Evolutionary conservation across 2,888 invertebrate species (phyloP).

Genomic region (Osmoderma eremita): DNA sequence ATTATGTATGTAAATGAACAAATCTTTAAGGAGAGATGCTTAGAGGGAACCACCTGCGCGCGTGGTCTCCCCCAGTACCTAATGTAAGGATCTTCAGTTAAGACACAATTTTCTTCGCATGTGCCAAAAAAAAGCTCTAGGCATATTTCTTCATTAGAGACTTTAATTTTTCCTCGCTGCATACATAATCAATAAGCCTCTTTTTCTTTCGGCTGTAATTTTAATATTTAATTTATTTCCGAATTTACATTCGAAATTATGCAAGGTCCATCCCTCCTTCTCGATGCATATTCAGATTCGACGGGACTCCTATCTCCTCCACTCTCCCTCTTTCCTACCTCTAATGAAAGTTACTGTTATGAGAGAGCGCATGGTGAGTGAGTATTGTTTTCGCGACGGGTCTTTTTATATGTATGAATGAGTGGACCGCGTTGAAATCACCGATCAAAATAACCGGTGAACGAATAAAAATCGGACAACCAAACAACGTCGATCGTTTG

Average conservation of each 20-base stretch:
- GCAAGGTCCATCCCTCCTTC: slow-evolving; percentile 57
- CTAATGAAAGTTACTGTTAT: slow-evolving; percentile 44
- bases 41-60: slow-evolving; percentile 48
- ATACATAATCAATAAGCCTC: slow-evolving; percentile 66
- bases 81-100: slow-evolving; percentile 46
- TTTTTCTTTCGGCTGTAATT: slow-evolving; percentile 61
- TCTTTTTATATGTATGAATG: slow-evolving; percentile 9
- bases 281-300: slow-evolving; percentile 60
- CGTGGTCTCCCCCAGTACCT: slow-evolving; percentile 38
- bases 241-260: slow-evolving; percentile 66
- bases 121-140: slow-evolving; percentile 55
- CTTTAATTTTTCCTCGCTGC: slow-evolving; percentile 66
- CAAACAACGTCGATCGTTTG: slow-evolving; percentile 8
- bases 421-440: slow-evolving; percentile 52
- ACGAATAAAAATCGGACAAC: slow-evolving; percentile 3
- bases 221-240: slow-evolving; percentile 67
- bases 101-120: slow-evolving; percentile 59
- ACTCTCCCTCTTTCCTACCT: slow-evolving; percentile 42
- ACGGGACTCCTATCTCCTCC: slow-evolving; percentile 25
- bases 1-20: slow-evolving; percentile 61
- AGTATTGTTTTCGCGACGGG: slow-evolving; percentile 17
- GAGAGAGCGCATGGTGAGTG: slow-evolving; percentile 11
- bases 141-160: slow-evolving; percentile 65
- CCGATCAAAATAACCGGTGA: slow-evolving; percentile 39
- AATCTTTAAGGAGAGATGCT: slow-evolving; percentile 50